Conservation (phyloP, 2,888 invertebrate species). For the Rhagium mordax region DNA sequence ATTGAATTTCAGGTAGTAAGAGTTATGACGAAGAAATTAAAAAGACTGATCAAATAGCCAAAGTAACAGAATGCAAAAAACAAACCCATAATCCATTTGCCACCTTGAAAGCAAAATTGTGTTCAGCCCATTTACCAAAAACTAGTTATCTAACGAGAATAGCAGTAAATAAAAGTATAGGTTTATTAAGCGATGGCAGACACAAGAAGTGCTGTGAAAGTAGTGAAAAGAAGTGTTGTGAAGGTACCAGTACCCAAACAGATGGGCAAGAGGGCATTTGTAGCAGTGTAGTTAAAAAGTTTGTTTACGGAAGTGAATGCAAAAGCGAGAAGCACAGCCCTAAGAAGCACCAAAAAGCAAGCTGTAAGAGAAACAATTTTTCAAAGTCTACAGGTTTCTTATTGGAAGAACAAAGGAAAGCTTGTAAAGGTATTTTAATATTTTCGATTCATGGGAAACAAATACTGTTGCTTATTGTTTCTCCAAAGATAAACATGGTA, state of each 20-base stretch:
- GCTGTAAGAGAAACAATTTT: conserved; percentile 60
- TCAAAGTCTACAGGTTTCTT: conserved; percentile 68
- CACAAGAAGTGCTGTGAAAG: conserved; percentile 56
- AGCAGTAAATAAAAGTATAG: conserved; percentile 69
- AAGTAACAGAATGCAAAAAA: conserved; percentile 63
- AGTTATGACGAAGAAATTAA: conserved; percentile 61
- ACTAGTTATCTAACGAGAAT: conserved; percentile 67
- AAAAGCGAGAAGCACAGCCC: conserved; percentile 64
- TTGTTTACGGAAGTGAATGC: conserved; percentile 56
- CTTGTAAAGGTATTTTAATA: conserved; percentile 50
- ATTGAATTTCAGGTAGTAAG: conserved; percentile 46
- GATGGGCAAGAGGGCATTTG: conserved; percentile 27
- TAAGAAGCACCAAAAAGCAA: conserved; percentile 59
- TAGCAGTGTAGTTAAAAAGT: conserved; percentile 45
- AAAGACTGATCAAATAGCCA: conserved; percentile 68
- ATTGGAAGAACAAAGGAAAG: conserved; percentile 62
- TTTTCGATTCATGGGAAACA: neutral
- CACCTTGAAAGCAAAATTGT: conserved; percentile 68
- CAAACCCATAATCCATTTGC: conserved; percentile 68
- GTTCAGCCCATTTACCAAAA: conserved; percentile 69
- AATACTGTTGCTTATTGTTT: neutral
- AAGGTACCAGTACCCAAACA: conserved; percentile 38
- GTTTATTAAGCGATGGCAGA: conserved; percentile 64
- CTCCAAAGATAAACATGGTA: too few species aligned
- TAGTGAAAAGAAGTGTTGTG: conserved; percentile 53